phyloP scores from a whole-genome alignment of 2,888 invertebrate genomes.

The Ophonus ardosiacus region DNA sequence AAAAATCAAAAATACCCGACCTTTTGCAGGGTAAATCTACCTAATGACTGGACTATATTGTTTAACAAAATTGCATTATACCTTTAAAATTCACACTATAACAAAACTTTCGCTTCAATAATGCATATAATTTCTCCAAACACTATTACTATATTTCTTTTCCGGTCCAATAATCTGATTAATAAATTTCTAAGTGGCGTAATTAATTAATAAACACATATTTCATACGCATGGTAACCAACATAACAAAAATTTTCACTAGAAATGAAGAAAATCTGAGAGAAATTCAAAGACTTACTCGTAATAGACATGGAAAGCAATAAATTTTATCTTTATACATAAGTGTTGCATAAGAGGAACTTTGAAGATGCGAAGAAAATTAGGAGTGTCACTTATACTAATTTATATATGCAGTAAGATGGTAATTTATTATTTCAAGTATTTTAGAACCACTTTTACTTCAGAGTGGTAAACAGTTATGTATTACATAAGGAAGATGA shows the following conservation, averaged over 20 bases:
- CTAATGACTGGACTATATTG: too few relatives aligned
- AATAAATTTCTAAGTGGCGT: not conserved
- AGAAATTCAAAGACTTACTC: not conserved
- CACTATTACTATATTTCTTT: constrained; percentile 8
- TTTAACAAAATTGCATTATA: not conserved
- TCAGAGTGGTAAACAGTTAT: not conserved
- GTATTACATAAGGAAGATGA: not conserved
- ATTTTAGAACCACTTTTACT: constrained; percentile 7
- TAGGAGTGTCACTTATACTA: constrained; percentile 6
- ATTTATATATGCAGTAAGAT: not conserved
- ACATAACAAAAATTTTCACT: not conserved
- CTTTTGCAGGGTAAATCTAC: too few relatives aligned
- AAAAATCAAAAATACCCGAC: too few relatives aligned
- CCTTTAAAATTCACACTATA: not conserved
- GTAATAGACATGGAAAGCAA: constrained; percentile 2
- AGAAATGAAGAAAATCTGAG: not conserved
- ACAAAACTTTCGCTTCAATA: constrained; percentile 25
- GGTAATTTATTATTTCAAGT: constrained; percentile 15
- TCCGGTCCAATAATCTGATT: not conserved
- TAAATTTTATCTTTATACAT: constrained; percentile 8
- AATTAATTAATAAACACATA: constrained; percentile 16
- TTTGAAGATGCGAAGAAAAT: constrained; percentile 16
- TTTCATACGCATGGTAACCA: not conserved
- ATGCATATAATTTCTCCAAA: constrained; percentile 30
- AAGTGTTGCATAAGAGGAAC: not conserved